Percentiles rank a stretch among this genome's conserved stretches.
These are phyloP conservation scores for Cryptosula pallasiana DNA, from an alignment of 2,888 invertebrate species.

Conservation along the genomic window DNA sequence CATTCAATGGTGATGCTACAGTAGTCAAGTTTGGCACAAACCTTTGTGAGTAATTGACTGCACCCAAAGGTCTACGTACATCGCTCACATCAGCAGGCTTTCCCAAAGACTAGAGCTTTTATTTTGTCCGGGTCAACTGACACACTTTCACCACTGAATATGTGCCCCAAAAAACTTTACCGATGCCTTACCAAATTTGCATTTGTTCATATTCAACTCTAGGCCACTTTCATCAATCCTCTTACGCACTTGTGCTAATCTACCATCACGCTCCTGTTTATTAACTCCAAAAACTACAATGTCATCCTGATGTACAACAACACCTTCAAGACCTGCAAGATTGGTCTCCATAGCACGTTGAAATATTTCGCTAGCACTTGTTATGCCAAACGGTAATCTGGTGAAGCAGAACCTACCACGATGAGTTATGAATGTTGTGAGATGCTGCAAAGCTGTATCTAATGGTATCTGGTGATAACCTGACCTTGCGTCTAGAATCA, in stretches of 20 bases:
- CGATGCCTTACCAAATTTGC: not conserved
- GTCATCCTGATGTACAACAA: slow-evolving; percentile 7
- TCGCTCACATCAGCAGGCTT: not conserved
- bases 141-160: not conserved
- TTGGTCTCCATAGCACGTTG: not conserved
- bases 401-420: too few species aligned
- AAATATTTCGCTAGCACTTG: slow-evolving; percentile 6
- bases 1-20: not conserved
- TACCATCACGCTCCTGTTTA: not conserved
- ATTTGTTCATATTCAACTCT: not conserved
- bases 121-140: not conserved
- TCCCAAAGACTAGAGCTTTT: not conserved
- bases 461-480: slow-evolving; percentile 4
- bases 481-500: not conserved
- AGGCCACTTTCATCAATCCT: not conserved
- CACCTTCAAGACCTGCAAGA: not conserved
- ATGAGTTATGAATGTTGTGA: slow-evolving; percentile 1
- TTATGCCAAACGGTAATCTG: too few species aligned
- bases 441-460: not conserved
- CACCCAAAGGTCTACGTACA: not conserved
- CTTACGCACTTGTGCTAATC: not conserved
- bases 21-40: not conserved
- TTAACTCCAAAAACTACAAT: not conserved
- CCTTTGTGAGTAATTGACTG: not conserved
- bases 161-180: not conserved